Evolutionary conservation across 2,888 invertebrate genomes (phyloP).

Genomic region (Ferdinandea cuprea): DNA sequence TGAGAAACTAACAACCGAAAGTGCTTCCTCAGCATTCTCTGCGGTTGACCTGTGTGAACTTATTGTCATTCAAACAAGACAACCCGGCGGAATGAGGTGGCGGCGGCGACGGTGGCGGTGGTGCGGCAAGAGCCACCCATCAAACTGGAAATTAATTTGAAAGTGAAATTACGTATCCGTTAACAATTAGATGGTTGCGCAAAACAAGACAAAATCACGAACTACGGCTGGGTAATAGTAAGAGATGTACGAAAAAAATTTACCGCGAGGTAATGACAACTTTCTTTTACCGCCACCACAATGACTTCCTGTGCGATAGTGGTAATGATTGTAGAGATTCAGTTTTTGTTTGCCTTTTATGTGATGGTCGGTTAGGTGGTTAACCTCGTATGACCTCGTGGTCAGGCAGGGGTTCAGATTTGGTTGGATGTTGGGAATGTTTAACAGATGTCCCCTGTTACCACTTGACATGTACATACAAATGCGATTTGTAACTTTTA

Average conservation of each 20-base stretch:
- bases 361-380: conserved; percentile 53
- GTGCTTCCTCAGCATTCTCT: conserved; percentile 35
- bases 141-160: conserved; percentile 63
- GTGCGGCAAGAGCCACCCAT: background rate
- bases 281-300: conserved; percentile 55
- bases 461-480: too few relatives aligned
- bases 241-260: conserved; percentile 38
- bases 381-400: conserved; percentile 49
- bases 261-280: conserved; percentile 61
- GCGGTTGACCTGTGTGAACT: conserved; percentile 68
- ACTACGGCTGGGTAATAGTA: conserved; percentile 15
- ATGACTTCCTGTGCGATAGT: conserved; percentile 68
- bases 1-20: conserved; percentile 29
- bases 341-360: conserved; percentile 36
- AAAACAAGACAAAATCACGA: conserved; percentile 49
- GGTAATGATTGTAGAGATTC: conserved; percentile 48
- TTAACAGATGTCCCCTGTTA: too few relatives aligned
- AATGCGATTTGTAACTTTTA: too few relatives aligned
- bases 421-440: background rate
- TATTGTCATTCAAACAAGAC: conserved; percentile 52
- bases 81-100: background rate
- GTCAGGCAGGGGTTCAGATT: background rate
- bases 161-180: conserved; percentile 73
- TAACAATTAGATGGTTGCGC: conserved; percentile 62
- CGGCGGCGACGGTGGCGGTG: too few relatives aligned